phyloP scores from a whole-genome alignment of 2,113 vertebrate species.

The Eublepharis macularius region DNA sequence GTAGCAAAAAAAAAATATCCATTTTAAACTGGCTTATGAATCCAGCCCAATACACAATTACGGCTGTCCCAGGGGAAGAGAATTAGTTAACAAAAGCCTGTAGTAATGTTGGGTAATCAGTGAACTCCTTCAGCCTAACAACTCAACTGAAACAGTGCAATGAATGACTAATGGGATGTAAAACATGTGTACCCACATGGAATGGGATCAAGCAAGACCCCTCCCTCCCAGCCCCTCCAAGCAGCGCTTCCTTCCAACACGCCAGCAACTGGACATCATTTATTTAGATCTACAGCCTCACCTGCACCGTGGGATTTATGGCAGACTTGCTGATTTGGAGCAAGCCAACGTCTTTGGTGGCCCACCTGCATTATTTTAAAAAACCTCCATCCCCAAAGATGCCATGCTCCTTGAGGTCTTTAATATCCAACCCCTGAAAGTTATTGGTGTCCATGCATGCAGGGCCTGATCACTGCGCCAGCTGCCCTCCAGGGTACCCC shows the following conservation, averaged over 20 bases:
- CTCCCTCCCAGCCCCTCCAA: neutral
- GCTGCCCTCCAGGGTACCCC: too few species aligned
- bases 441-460: too few species aligned
- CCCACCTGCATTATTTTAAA: neutral
- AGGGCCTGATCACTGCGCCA: too few species aligned
- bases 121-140: conserved; percentile 23
- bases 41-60: conserved; percentile 36
- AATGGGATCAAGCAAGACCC: conserved; percentile 53
- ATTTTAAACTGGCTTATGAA: conserved; percentile 21
- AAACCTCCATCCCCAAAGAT: too few species aligned
- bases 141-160: conserved; percentile 48
- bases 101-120: conserved; percentile 34
- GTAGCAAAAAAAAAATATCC: conserved; percentile 3
- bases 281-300: neutral
- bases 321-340: neutral
- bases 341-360: neutral
- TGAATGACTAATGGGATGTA: conserved; percentile 53
- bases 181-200: conserved; percentile 56
- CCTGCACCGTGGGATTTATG: neutral
- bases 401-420: neutral
- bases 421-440: too few species aligned
- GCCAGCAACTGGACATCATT: conserved; percentile 12
- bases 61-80: conserved; percentile 29
- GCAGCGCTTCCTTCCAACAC: conserved; percentile 1
- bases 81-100: conserved; percentile 35